Conservation (phyloP, 2,888 invertebrate genomes). For the Lycophotia porphyrea region DNA sequence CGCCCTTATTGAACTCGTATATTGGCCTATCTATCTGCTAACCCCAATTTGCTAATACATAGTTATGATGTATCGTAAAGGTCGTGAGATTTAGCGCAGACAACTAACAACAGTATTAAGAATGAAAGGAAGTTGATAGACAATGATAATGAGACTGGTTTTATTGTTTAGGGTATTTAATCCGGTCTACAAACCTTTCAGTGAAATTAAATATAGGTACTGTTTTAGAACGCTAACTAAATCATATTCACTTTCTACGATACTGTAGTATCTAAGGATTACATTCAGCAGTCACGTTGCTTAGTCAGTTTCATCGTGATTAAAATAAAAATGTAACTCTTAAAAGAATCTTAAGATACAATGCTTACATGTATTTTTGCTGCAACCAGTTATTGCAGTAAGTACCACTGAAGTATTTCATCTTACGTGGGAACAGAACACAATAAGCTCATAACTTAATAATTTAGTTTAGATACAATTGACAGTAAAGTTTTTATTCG, state of each 20-base stretch:
- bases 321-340: neutral
- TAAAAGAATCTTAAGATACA: conserved; percentile 20
- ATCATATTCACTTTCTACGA: conserved; percentile 17
- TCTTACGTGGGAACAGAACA: conserved; percentile 43
- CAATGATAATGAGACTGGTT: conserved; percentile 11
- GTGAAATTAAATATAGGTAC: conserved; percentile 21
- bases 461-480: conserved; percentile 62
- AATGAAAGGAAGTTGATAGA: conserved; percentile 37
- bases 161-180: conserved; percentile 24
- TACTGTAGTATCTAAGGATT: neutral
- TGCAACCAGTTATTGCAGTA: conserved; percentile 32
- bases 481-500: conserved; percentile 59
- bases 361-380: conserved; percentile 23
- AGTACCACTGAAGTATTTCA: conserved; percentile 42
- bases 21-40: conserved; percentile 32
- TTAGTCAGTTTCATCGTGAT: conserved; percentile 1
- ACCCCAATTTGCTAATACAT: conserved; percentile 54
- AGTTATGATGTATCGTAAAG: conserved; percentile 50
- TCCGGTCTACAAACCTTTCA: conserved; percentile 8
- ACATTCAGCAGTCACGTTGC: neutral
- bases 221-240: conserved; percentile 6
- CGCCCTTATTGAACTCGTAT: conserved; percentile 53
- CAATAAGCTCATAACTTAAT: conserved; percentile 58
- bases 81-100: conserved; percentile 64
- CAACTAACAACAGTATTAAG: conserved; percentile 21